Base-by-base conservation (phyloP, 2,888 invertebrate species). In the Nemapogon koenigi region DNA sequence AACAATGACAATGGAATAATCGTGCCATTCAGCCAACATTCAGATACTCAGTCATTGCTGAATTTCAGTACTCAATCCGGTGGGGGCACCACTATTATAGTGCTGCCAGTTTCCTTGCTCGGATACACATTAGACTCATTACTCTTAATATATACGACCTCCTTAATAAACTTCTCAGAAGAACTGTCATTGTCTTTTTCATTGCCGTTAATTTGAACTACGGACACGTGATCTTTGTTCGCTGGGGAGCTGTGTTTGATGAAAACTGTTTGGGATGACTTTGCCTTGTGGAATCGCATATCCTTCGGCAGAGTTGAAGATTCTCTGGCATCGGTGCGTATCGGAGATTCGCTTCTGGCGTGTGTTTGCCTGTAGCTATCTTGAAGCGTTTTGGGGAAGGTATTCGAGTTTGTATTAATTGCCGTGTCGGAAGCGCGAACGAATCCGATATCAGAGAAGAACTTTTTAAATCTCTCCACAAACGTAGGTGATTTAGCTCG, bases 391-490 rank as follows among this genome's bases (percentile, higher is more conserved):
- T 76, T 76, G 0, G 75, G 76, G 40, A 76, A 40, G 0, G 75
- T 73, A 8, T 22, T 36, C 0, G 53, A 49, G 11, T 53, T 44
- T 0, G 57, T 49, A 1, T 37, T 48, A 22, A 62, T 66, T 1
- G 67, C 71, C 0, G 62, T 41, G 4, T 37, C 28, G 2, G 39
- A 13, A 2, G 39, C 4, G 46, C 67, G 75, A 1, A 66, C 73
- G 11, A 76, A 47, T 1, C 76, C 76, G 1, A 78, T 68, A 37
- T 78, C 76, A 2, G 61, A 50, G 48, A 78, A 76, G 53, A 76
- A 78, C 41, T 73, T 69, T 45, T 71, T 78, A 43, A 73, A 78
- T 46, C 73, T 75, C 46, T 78, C 75, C 0, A 78, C 75, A 37
- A 78, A 78, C 0, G 73, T 73, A 0, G 78, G 78, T 0, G 78